Evolutionary conservation across 2,888 invertebrate genomes (phyloP), one percentile per base, ranked within the genome.

Genomic region (Acronicta psi): DNA sequence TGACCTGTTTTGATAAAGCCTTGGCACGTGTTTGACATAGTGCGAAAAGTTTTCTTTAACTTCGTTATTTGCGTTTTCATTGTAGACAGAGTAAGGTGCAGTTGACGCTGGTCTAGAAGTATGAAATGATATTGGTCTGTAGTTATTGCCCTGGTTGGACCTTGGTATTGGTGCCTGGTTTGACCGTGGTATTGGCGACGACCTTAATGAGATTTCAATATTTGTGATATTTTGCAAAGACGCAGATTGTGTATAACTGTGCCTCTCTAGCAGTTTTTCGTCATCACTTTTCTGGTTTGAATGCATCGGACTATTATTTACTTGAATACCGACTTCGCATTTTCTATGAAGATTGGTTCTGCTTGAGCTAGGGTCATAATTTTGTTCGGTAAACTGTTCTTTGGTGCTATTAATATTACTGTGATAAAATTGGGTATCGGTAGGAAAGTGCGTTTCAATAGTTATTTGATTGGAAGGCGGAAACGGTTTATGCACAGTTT

Each of bases 231-330:
- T 94, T 82, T 94, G 94, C 54, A 94, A 83, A 44, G 94, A 92
- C 29, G 92, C 81, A 31, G 91, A 87, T 69, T 91, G 90, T 18
- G 90, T 80, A 55, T 88, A 89, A 65, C 84, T 83, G 69, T 88
- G 85, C 66, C 90, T 86, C 76, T 94, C 94, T 56, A 92, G 73
- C 73, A 94, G 79, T 74, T 94, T 94, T 83, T 94, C 94, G 62
- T 94, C 94, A 55, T 94, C 94, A 75, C 94, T 94, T 79, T 94
- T 94, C 79, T 93, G 93, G 77, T 89, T 93, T 55, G 88, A 86
- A 74, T 81, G 79, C 52, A 85, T 66, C 47, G 81, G 79, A 37
- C 81, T 80, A 59, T 90, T 89, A 65, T 84, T 88, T 6, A 86
- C 87, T 84, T 90, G 91, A 58, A 87, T 69, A 40, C 89, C 90